A percentile compares a stretch with the other conserved stretches of the same genome.
These are phyloP conservation scores for Phrynosoma platyrhinos DNA, from an alignment of 2,113 vertebrate species.

Conservation along the genomic window DNA sequence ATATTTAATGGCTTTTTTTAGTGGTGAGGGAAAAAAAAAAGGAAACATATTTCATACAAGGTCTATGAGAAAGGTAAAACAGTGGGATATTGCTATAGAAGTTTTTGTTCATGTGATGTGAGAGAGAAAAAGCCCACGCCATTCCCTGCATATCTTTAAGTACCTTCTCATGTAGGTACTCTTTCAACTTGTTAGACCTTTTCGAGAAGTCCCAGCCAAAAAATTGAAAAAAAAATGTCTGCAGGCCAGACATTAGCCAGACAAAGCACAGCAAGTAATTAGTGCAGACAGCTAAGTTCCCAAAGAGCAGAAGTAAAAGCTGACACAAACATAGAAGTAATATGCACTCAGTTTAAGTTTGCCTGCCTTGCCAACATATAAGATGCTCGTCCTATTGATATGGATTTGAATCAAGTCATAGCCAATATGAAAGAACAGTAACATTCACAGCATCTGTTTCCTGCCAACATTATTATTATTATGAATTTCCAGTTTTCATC, in stretches of 20 bases:
- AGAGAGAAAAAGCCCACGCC: not conserved
- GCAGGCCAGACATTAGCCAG: slow-evolving; percentile 54
- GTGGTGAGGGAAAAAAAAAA: too few relatives aligned
- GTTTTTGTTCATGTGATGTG: not conserved
- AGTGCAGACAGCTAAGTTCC: slow-evolving; percentile 45
- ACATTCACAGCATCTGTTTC: not conserved
- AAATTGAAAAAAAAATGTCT: slow-evolving; percentile 28
- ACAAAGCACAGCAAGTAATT: slow-evolving; percentile 41
- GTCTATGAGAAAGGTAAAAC: not conserved
- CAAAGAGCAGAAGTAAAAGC: slow-evolving; percentile 30
- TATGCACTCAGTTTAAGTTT: not conserved
- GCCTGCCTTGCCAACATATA: not conserved
- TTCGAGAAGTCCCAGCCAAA: not conserved
- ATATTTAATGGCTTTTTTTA: not conserved
- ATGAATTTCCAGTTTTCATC: not conserved
- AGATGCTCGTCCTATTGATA: rapidly evolving
- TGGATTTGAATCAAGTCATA: not conserved
- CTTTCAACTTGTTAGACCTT: slow-evolving; percentile 30
- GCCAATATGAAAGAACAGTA: not conserved
- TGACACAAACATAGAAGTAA: not conserved
- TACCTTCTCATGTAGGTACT: not conserved
- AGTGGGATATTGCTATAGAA: not conserved
- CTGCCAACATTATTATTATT: not conserved
- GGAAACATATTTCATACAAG: not conserved
- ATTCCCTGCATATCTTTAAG: not conserved